Evolutionary conservation across 1,140 invertebrate species (phyloP).

Genomic region (Campodea augens): DNA sequence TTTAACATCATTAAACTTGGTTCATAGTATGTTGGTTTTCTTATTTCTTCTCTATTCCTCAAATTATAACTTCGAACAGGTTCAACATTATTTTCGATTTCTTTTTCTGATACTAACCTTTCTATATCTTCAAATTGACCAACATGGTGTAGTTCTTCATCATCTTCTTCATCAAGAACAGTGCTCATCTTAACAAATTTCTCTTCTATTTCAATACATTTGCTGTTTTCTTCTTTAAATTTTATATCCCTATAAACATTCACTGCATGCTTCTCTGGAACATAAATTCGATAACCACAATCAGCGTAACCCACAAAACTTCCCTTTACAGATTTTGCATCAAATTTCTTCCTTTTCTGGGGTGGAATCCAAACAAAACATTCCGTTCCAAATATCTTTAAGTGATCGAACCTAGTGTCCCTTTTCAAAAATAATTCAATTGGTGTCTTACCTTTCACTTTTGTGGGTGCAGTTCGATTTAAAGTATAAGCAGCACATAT

Average conservation of each 20-base stretch:
- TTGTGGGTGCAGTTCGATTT: conserved; percentile 6
- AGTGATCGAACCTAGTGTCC: background rate
- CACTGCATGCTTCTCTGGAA: background rate
- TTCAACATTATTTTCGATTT: conserved; percentile 3
- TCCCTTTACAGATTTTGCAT: too few species aligned
- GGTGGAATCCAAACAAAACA: conserved; percentile 4
- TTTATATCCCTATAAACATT: too few species aligned
- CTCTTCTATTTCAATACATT: too few species aligned
- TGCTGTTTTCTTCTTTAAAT: too few species aligned
- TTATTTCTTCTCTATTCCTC: background rate
- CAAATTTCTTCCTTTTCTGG: conserved; percentile 7
- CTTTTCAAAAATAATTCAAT: conserved; percentile 10
- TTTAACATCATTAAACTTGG: background rate
- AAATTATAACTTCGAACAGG: too few species aligned
- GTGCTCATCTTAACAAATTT: too few species aligned
- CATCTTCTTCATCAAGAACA: too few species aligned
- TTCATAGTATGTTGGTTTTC: background rate
- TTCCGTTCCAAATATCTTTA: background rate
- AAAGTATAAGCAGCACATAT: conserved; percentile 13
- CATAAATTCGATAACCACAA: background rate
- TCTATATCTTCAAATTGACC: too few species aligned
- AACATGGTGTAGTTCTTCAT: too few species aligned
- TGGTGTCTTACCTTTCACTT: conserved; percentile 7
- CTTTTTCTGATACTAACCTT: conserved; percentile 2
- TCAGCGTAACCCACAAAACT: background rate